Evolutionary conservation across 2,797 vertebrate species (phyloP), one percentile per base, ranked within the genome.

Genomic region (Galagoides demidoff): DNA sequence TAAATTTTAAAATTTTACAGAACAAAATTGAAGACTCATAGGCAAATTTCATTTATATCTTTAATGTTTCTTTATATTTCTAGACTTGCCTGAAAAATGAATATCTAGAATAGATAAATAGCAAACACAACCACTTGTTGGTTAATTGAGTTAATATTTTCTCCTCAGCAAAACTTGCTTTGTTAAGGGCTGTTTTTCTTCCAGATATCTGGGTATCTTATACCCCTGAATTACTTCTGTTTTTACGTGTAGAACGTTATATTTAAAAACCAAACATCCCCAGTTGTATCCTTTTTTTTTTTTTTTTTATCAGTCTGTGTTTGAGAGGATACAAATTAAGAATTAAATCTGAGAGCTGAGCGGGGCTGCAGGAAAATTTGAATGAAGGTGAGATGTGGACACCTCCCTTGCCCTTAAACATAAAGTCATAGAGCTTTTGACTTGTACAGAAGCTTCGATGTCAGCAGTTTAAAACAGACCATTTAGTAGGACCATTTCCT

Each of bases 11-110:
- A 66, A 55, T 16, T 66, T 57, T 63, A 27, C 55, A 27, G 5
- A 59, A 78, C 13, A 86, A 77, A 92, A 76, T 79, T 64, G 49
- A 94, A 92, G 52, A 29, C 13, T 68, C 34, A 61, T 10, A 34
- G 10, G 59, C 25, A 90, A 74, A 25, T 89, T 85, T 86, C 14
- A 79, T 59, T 85, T 59, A 61, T 12, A 84, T 70, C 7, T 85
- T 81, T 79, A 90, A 84, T 64, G 83, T 86, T 31, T 74, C 55
- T 89, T 90, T 59, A 61, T 59, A 45, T 88, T 86, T 89, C 90
- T 34, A 61, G n/a, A 79, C 17, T 66, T 49, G 63, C 31, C 29
- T 90, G 11, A 93, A 55, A 89, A 73, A 10, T 91, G 29, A 1
- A 3, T 86, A 71, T 79, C 25, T 77, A 43, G 49, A 68, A 5